phyloP scores from a whole-genome alignment of 2,113 vertebrate genomes.

The Henicopernis longicauda region DNA sequence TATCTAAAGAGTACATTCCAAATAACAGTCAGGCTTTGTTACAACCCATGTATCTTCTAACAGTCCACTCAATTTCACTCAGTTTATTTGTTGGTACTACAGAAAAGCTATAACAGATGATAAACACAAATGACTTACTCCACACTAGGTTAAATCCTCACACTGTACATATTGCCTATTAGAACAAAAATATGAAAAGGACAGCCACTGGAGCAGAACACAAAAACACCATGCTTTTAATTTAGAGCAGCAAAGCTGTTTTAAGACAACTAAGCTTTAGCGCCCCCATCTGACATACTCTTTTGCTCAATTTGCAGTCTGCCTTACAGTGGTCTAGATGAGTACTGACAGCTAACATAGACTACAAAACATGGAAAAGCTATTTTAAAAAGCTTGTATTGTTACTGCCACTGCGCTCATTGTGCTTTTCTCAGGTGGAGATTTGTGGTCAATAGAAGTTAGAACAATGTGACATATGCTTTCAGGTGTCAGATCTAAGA shows the following conservation, averaged over 20 bases:
- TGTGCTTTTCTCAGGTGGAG: too few relatives aligned
- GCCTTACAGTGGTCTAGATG: not conserved
- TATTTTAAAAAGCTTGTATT: not conserved
- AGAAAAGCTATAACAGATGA: not conserved
- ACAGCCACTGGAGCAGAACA: not conserved
- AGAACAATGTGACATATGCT: not conserved
- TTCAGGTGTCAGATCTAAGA: not conserved
- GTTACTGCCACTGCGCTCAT: not conserved
- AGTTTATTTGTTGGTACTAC: not conserved
- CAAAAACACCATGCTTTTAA: not conserved
- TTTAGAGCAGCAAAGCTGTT: not conserved
- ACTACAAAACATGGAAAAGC: not conserved
- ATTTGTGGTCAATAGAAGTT: too few relatives aligned
- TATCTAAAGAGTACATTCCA: not conserved
- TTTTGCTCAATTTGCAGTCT: not conserved
- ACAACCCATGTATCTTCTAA: not conserved
- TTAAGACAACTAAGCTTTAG: not conserved
- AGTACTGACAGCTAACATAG: not conserved
- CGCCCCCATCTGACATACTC: not conserved
- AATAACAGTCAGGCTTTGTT: not conserved
- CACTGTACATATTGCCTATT: rapidly evolving
- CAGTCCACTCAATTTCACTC: not conserved
- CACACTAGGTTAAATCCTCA: not conserved
- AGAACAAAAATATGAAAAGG: not conserved
- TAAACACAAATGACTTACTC: not conserved